Evolutionary conservation across 2,888 invertebrate species (phyloP), one percentile per base, ranked within the genome.

Genomic region (Invenusta paracnida): DNA sequence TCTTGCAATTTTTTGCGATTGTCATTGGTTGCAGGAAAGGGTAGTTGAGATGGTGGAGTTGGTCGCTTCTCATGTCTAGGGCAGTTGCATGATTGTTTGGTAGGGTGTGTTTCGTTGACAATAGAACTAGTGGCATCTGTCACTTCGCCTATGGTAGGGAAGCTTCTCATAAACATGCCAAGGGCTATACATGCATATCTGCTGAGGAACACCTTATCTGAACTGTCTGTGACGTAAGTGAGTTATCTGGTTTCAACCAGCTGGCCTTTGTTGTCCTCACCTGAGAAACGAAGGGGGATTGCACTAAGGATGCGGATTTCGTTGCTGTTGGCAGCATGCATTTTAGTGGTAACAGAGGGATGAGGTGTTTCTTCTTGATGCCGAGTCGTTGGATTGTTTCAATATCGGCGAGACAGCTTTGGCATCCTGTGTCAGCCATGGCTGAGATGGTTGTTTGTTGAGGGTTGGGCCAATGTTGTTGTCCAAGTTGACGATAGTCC

Each of bases 221-320:
- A 87, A n/a, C 29, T 83, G 79, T 88, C 88, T 13, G 89, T 89
- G 25, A 89, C 48, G 83, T 89, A 89, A 0, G 87, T 87, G 67
- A 89, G 88, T 79, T 89, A 88, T 23, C 87, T 73, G 0, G 88
- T 89, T 82, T 88, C 88, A 0, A 87, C 13, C 25, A 29, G 5
- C 0, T 81, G 27, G 0, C 86, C 86, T 1, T 85, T n/a, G 2
- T 5, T 48, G 48, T 5, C 28, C 23, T 25, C 83, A 1, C 88
- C 88, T 17, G 87, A 86, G 11, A 89, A 79, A 0, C 88, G 87
- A 1, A 88, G 87, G 23, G 88, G 29, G 1, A 86, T 67, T 0
- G 89, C 89, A 2, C 89, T 88, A 67, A 89, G 83, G 85, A 89
- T 89, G 1, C 66, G 85, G 27, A 89, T 89, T 11, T 88, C 88